phyloP scores from a whole-genome alignment of 2,888 invertebrate species.

The Cecidostiba fungosa region DNA sequence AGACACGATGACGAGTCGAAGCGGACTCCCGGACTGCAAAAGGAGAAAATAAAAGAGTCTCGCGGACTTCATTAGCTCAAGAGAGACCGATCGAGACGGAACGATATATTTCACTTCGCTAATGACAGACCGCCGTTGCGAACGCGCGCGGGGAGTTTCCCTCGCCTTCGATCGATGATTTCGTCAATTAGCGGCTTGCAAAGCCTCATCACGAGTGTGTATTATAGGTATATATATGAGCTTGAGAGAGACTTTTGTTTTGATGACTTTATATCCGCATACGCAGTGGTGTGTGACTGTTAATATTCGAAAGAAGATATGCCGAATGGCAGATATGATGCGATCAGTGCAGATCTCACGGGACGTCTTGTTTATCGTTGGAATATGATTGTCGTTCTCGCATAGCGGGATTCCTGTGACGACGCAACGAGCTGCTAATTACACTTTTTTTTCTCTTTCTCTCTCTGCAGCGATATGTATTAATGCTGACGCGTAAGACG shows the following conservation, averaged over 20 bases:
- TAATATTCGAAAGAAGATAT: no score
- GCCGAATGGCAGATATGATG: no score
- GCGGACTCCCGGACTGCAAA: constrained; percentile 54
- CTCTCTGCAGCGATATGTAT: not conserved
- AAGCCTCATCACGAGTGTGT: not conserved
- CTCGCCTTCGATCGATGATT: constrained; percentile 48
- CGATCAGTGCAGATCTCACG: not conserved
- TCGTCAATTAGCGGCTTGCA: constrained; percentile 56
- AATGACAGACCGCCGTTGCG: constrained; percentile 52
- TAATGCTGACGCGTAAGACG: not conserved
- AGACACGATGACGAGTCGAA: constrained; percentile 52
- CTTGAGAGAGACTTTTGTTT: not conserved
- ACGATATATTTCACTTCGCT: constrained; percentile 51
- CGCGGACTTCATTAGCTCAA: constrained; percentile 64
- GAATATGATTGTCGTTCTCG: not conserved
- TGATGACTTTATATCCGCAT: not conserved
- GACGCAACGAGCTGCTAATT: not conserved
- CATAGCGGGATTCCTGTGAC: not conserved
- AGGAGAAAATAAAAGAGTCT: constrained; percentile 36
- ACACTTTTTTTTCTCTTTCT: not conserved
- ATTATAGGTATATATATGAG: not conserved
- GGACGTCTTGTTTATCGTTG: not conserved
- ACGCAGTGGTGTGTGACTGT: not conserved
- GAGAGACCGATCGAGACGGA: constrained; percentile 61
- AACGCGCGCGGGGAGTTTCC: not conserved